Base-by-base conservation (phyloP, 2,888 invertebrate species). In the Drosophila vallismaia region DNA sequence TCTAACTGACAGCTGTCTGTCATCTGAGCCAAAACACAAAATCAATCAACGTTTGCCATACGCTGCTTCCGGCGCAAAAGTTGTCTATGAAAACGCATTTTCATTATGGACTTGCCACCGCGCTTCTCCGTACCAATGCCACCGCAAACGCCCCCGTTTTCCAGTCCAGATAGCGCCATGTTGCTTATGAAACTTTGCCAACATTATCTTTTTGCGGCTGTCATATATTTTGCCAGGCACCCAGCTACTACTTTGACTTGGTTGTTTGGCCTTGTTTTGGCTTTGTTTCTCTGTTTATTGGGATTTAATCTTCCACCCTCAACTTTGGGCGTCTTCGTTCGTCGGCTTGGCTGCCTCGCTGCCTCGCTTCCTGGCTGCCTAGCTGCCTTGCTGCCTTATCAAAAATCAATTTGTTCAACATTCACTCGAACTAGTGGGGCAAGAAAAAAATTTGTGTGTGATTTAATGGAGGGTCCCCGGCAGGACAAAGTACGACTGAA, bases 31-130 rank as follows among this genome's bases (percentile, higher is more conserved):
- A 74, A 59, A 62, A 67, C 60, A 67, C 63, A 70, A 84, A 82
- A 82, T 82, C 84, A 82, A 82, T 82, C 81, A 82, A 86, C 75
- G 83, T 63, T 44, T 44, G 44, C 44, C 24, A 44, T 44, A 49
- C 40, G 19, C 40, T n/a, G 48, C 55, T 53, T 50, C 63, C 53
- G 44, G 55, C 52, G 44, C 40, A 63, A 62, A 69, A 77, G 31
- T 52, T 52, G 12, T 42, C 60, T 46, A 57, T 60, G 71, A 60
- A 76, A 81, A 81, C 69, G 64, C 75, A 79, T 83, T 85, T 82
- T 79, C 83, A 82, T 79, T 72, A 62, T 58, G 58, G 52, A 55
- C 63, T 60, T 58, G 51, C 51, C 64, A 48, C 31, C 36, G 51
- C 51, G 36, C 51, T 31, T 26, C 54, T 24, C 36, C 29, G 26